Conservation (phyloP, 2,797 vertebrate species). For the Vultur gryphus region DNA sequence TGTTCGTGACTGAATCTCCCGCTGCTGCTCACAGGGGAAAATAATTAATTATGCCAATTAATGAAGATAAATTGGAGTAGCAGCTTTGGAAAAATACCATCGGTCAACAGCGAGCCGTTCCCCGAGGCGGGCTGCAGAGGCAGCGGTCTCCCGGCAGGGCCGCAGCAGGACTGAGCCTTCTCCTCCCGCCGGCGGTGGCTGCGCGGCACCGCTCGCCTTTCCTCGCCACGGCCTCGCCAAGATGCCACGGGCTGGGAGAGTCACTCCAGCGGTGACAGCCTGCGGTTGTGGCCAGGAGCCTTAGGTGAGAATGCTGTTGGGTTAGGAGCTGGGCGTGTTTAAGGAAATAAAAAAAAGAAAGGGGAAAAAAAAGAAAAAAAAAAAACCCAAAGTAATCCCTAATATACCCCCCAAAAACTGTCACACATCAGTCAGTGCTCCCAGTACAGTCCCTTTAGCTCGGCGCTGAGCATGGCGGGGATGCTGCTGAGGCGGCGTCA, state of each 20-base stretch:
- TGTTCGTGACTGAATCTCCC: neutral
- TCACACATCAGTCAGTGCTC: neutral
- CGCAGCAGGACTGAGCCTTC: rapidly evolving
- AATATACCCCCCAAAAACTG: neutral
- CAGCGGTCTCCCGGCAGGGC: rapidly evolving
- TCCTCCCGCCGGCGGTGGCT: rapidly evolving
- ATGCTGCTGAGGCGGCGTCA: neutral
- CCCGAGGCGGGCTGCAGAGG: neutral
- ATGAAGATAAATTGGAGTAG: conserved; percentile 23
- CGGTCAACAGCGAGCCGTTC: neutral
- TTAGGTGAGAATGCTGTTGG: neutral
- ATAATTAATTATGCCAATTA: conserved; percentile 29
- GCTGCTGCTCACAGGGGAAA: neutral
- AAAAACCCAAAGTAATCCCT: neutral
- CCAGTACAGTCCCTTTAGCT: neutral
- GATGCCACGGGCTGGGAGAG: neutral
- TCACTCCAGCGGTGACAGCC: neutral
- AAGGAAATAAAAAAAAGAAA: neutral
- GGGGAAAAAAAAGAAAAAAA: too few relatives aligned
- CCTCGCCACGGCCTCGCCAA: rapidly evolving
- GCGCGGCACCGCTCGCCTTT: rapidly evolving
- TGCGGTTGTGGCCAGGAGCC: neutral
- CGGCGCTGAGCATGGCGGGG: neutral
- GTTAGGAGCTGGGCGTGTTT: neutral
- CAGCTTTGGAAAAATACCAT: conserved; percentile 22